Evolutionary conservation across 2,797 vertebrate species (phyloP).

Genomic region (Triplophysa bombifrons): DNA sequence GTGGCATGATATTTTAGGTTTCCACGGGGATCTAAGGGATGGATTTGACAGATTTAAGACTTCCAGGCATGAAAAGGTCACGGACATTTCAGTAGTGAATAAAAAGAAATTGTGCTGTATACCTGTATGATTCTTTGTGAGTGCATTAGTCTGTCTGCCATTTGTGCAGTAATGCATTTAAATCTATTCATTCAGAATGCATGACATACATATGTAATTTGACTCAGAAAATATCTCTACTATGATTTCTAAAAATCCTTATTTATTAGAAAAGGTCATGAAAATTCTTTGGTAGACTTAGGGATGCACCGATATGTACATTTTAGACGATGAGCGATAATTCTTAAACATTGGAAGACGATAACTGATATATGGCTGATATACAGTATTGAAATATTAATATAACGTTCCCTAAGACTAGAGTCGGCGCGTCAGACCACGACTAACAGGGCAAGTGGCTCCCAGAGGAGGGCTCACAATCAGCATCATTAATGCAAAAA

Average conservation of each 20-base stretch:
- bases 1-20: background rate
- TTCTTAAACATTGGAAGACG: too few relatives aligned
- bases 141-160: background rate
- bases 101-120: background rate
- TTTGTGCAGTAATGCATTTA: background rate
- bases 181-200: background rate
- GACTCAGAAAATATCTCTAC: background rate
- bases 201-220: background rate
- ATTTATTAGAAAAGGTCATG: background rate
- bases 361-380: too few relatives aligned
- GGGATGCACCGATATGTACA: too few relatives aligned
- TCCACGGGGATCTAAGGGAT: background rate
- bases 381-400: too few relatives aligned
- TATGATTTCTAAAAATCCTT: slow-evolving; percentile 11
- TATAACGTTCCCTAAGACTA: too few relatives aligned
- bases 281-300: background rate
- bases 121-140: background rate
- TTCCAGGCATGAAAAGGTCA: background rate
- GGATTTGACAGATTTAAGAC: background rate
- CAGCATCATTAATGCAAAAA: too few relatives aligned
- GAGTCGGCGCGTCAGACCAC: too few relatives aligned
- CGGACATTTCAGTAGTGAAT: background rate
- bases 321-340: too few relatives aligned
- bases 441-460: too few relatives aligned
- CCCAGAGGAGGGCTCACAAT: too few relatives aligned